Base-by-base conservation (phyloP, 2,113 vertebrate species). In the Cnemophilus loriae region DNA sequence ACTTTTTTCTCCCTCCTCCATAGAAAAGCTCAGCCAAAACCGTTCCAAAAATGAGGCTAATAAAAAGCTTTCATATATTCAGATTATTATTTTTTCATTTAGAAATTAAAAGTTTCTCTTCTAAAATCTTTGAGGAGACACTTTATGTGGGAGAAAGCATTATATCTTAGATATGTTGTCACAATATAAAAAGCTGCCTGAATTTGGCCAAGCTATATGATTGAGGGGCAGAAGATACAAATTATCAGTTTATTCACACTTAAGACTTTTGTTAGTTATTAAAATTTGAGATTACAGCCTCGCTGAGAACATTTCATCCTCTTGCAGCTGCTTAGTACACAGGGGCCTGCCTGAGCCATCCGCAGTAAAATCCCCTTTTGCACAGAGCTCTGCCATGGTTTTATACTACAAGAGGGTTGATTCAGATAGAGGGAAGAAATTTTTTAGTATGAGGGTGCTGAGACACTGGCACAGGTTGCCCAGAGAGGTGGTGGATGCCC, bases 321-420 rank as follows among this genome's bases (percentile, higher is more conserved):
- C 57, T 42, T 23, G 26, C 46, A 87, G 80, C 64, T 81, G 35
- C 73, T 89, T 37, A n/a, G 52, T n/a, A 53, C 16, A 7, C 0
- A 3, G 44, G 22, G 26, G 14, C 26, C 53, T 56, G n/a, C 11
- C 57, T 44, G 41, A 32, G 10, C 46, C 46, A 49, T 65, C 32
- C 1, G 0, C 16, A 11, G 21, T 8, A 53, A 68, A 73, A 47
- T 23, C 4, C 26, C 13, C 10, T 57, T 39, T 39, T 3, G 1
- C 2, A 1, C 68, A 87, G 46, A 89, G 32, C 39, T 65, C 80
- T 84, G 59, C 11, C 69, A 33, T 1, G 5, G 20, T 81, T 91
- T 94, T 68, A 35, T 83, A 76, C 42, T 12, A 57, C 37, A 70
- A 53, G 42, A 69, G 11, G 9, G 37, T 7, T 75, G 20, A 71